Percentiles rank a stretch among this genome's conserved stretches.
Evolutionary conservation across 1,140 invertebrate genomes (phyloP).

Genomic region (Rhyzopertha dominica): DNA sequence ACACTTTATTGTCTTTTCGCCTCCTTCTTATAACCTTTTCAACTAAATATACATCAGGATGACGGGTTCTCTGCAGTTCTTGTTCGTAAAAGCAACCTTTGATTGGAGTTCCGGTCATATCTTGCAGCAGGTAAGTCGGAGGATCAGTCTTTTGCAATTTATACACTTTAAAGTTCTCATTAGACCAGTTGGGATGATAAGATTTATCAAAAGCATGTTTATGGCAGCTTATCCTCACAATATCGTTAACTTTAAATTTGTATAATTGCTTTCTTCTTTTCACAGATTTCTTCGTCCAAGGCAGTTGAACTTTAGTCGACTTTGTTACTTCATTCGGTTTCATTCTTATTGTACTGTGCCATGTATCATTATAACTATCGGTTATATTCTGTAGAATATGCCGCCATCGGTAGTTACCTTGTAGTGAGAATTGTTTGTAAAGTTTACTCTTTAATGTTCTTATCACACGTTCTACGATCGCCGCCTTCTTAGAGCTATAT

Average conservation of each 20-base stretch:
- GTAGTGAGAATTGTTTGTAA: too few relatives aligned
- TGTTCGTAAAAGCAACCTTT: slow-evolving; percentile 34
- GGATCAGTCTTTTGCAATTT: slow-evolving; percentile 29
- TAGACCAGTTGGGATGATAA: slow-evolving; percentile 36
- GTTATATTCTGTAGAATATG: too few relatives aligned
- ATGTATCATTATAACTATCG: too few relatives aligned
- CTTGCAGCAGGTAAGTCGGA: slow-evolving; percentile 26
- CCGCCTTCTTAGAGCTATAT: too few relatives aligned
- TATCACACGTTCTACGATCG: too few relatives aligned
- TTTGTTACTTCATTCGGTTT: too few relatives aligned
- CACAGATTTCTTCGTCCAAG: too few relatives aligned
- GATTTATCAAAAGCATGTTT: slow-evolving; percentile 34
- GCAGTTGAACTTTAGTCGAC: too few relatives aligned
- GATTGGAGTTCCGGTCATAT: slow-evolving; percentile 20
- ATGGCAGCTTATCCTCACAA: slow-evolving; percentile 20
- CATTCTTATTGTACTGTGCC: too few relatives aligned
- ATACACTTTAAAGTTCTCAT: slow-evolving; percentile 35
- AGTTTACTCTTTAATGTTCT: too few relatives aligned
- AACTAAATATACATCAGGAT: slow-evolving; percentile 37
- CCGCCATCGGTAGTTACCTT: too few relatives aligned
- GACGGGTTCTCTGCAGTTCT: slow-evolving; percentile 29
- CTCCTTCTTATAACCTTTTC: slow-evolving; percentile 37
- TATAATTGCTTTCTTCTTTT: too few relatives aligned
- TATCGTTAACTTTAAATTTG: slow-evolving; percentile 18
- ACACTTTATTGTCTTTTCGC: slow-evolving; percentile 33